Conservation (phyloP, 2,888 invertebrate genomes). For the Drosophila prolongata region DNA sequence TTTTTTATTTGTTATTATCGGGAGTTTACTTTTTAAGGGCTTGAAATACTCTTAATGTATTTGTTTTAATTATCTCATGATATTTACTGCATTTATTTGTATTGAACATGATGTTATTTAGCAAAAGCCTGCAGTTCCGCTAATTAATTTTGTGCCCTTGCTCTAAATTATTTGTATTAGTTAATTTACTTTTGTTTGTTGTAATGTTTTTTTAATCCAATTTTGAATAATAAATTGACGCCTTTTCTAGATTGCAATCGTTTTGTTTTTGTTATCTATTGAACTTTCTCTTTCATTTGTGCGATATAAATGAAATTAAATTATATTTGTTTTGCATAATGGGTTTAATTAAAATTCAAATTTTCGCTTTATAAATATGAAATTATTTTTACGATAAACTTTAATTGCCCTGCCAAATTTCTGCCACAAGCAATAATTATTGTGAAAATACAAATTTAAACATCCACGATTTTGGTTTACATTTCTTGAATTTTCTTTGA, state of each 20-base stretch:
- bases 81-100: background rate
- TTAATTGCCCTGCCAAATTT: background rate
- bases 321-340: background rate
- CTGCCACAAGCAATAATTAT: background rate
- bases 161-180: too few relatives aligned
- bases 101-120: too few relatives aligned
- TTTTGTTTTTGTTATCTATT: too few relatives aligned
- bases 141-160: too few relatives aligned
- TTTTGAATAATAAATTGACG: background rate
- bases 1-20: slow-evolving; percentile 8
- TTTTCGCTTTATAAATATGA: too few relatives aligned
- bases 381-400: too few relatives aligned
- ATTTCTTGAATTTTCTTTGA: background rate
- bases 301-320: background rate
- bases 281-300: too few relatives aligned
- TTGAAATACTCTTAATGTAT: background rate
- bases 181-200: background rate
- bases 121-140: too few relatives aligned
- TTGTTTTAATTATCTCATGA: background rate
- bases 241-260: background rate
- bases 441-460: background rate
- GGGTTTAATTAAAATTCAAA: background rate
- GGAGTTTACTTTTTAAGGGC: background rate
- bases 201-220: background rate
- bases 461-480: too few relatives aligned